Percentiles rank a stretch among this genome's conserved stretches.
These are phyloP conservation scores for Desmophyllum pertusum DNA, from an alignment of 92 coral and sea anemone genomes.

Conservation along the genomic window DNA sequence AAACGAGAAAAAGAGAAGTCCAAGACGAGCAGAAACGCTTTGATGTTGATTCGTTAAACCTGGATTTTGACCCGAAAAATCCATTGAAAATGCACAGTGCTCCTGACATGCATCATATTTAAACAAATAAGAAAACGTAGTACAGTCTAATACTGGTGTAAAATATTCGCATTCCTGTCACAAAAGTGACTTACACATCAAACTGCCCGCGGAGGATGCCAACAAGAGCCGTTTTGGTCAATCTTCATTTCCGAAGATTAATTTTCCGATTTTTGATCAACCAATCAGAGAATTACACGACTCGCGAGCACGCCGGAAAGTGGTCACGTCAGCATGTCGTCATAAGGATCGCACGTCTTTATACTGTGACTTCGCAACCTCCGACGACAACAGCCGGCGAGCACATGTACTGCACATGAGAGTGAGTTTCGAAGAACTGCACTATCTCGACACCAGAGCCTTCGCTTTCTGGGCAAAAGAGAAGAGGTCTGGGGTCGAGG, in stretches of 20 bases:
- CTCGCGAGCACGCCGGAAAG: neutral
- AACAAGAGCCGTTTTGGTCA: too few relatives aligned
- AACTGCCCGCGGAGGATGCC: too few relatives aligned
- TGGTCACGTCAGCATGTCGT: neutral
- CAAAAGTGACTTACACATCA: neutral
- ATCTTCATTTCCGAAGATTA: neutral
- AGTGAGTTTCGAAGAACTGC: too few relatives aligned
- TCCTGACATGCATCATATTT: too few relatives aligned
- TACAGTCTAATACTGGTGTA: neutral
- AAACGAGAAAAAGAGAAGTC: slow-evolving; percentile 58
- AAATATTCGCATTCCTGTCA: neutral
- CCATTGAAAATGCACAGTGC: too few relatives aligned
- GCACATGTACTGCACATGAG: too few relatives aligned
- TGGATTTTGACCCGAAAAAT: neutral
- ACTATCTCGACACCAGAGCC: too few relatives aligned
- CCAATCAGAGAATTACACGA: neutral
- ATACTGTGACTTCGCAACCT: too few relatives aligned
- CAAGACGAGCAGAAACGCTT: slow-evolving; percentile 54
- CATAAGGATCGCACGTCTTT: too few relatives aligned
- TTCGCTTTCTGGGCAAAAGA: too few relatives aligned
- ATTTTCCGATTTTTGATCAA: neutral
- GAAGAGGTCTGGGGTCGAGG: too few relatives aligned
- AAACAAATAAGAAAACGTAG: neutral
- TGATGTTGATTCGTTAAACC: neutral
- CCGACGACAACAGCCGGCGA: too few relatives aligned